These are phyloP conservation scores for rabbit (Oryctolagus cuniculus) DNA, from an alignment of 2,113 vertebrate genomes.

Conservation along the genomic window DNA sequence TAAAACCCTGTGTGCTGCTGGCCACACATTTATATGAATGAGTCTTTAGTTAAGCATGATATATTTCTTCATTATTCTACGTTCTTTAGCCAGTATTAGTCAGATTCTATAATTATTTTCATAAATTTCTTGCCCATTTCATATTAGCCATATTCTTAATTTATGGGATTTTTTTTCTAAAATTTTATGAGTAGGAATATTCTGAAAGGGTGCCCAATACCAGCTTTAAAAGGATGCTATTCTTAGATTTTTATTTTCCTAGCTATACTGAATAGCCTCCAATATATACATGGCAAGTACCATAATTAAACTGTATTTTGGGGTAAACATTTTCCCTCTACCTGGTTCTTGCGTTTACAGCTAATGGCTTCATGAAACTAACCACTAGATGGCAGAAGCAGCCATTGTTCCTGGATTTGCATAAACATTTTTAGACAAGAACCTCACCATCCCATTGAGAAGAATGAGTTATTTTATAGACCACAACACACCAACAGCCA, in stretches of 20 bases:
- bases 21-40: background rate
- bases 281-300: background rate
- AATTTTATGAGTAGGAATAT: slow-evolving; percentile 5
- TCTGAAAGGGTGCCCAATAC: background rate
- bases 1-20: too few species aligned
- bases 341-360: background rate
- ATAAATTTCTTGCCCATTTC: background rate
- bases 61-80: background rate
- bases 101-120: background rate
- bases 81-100: background rate
- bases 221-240: background rate
- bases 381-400: slow-evolving; percentile 78
- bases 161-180: background rate
- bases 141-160: background rate
- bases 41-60: background rate
- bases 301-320: slow-evolving; percentile 13
- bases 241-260: background rate
- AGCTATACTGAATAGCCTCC: background rate
- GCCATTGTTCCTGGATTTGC: background rate
- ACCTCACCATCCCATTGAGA: background rate
- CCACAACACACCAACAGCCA: background rate
- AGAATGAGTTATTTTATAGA: slow-evolving; percentile 38
- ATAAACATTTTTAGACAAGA: background rate
- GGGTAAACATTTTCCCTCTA: background rate
- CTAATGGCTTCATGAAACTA: background rate